Evolutionary conservation across 2,113 vertebrate species (phyloP).

Genomic region (Phoenicopterus ruber): DNA sequence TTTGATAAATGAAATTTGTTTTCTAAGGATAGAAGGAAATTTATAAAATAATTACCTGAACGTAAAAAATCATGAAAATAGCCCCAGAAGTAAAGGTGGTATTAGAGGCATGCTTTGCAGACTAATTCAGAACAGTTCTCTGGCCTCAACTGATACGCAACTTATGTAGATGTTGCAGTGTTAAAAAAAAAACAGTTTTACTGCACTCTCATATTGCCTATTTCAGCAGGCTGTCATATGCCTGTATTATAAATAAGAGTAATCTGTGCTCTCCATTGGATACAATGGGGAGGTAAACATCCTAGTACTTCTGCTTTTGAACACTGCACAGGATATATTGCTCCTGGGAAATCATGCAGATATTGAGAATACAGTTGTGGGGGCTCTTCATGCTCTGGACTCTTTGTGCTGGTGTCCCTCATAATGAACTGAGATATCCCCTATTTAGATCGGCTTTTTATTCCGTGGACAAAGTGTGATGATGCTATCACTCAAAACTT

Average conservation of each 20-base stretch:
- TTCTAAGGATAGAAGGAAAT: neutral
- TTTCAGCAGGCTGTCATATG: neutral
- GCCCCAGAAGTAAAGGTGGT: neutral
- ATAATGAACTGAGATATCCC: neutral
- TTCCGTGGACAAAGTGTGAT: neutral
- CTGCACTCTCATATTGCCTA: neutral
- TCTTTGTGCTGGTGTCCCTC: neutral
- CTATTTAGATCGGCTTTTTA: neutral
- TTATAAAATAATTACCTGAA: neutral
- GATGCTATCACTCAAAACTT: neutral
- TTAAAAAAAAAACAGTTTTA: neutral
- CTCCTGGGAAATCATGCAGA: neutral
- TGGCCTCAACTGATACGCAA: neutral
- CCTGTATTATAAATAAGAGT: neutral
- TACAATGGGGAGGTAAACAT: neutral
- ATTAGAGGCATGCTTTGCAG: neutral
- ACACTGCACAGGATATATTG: neutral
- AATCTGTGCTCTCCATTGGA: accelerated
- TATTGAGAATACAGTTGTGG: neutral
- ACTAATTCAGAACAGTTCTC: neutral
- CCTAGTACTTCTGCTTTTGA: neutral
- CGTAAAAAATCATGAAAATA: neutral
- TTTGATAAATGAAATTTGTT: neutral
- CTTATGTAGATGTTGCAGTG: neutral
- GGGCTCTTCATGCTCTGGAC: neutral